Evolutionary conservation across 2,113 vertebrate genomes (phyloP).

Genomic region (Archilochus colubris): DNA sequence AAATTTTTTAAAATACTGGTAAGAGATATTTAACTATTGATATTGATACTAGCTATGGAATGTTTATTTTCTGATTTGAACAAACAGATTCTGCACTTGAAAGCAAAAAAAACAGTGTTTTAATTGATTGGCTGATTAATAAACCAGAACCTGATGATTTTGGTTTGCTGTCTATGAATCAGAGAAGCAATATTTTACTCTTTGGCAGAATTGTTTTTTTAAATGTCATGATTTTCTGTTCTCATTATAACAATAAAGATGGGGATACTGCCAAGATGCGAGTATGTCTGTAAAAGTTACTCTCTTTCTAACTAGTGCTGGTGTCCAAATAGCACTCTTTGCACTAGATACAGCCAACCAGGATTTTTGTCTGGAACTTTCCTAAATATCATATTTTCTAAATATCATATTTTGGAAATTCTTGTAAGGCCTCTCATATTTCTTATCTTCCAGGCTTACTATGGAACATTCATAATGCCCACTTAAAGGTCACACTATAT

Average conservation of each 20-base stretch:
- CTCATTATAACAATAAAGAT: background rate
- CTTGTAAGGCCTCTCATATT: background rate
- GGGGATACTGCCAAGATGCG: background rate
- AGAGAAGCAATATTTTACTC: background rate
- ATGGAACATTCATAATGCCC: background rate
- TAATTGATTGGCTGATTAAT: background rate
- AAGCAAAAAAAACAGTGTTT: background rate
- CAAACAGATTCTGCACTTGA: background rate
- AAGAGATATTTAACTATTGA: background rate
- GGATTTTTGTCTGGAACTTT: background rate
- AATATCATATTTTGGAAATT: background rate
- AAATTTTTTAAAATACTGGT: accelerated
- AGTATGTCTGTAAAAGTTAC: background rate
- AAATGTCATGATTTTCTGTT: background rate
- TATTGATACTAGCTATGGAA: background rate
- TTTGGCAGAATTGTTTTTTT: background rate
- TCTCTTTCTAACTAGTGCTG: background rate
- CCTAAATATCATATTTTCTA: background rate
- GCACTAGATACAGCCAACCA: background rate
- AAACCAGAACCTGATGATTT: background rate
- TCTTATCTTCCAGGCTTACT: background rate
- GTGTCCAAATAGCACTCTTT: background rate
- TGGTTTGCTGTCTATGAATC: background rate
- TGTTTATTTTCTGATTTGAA: background rate
- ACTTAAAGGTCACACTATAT: background rate